phyloP scores from a whole-genome alignment of 2,797 vertebrate genomes.

The Molossus alvarezi region DNA sequence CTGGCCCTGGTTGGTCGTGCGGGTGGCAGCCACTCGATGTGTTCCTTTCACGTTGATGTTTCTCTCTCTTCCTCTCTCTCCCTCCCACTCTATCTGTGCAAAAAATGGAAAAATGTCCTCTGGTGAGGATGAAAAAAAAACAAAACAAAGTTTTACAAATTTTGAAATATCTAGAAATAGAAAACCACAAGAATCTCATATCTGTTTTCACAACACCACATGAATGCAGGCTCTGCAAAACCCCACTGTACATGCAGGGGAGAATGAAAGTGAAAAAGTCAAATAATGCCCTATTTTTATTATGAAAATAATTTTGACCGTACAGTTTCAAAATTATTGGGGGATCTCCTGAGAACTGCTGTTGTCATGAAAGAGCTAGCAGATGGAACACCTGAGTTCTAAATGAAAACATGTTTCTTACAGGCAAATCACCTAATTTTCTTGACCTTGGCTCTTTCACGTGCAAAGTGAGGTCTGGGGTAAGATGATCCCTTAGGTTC shows the following conservation, averaged over 20 bases:
- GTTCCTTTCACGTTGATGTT: no score
- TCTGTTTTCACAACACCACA: neutral
- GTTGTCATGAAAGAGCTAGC: neutral
- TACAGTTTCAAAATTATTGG: neutral
- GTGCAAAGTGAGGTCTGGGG: neutral
- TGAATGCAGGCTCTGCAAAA: neutral
- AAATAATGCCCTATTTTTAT: neutral
- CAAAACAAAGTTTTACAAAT: neutral
- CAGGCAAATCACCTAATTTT: slow-evolving; percentile 30
- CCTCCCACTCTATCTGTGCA: no score
- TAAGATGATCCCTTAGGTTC: neutral
- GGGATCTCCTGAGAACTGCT: neutral
- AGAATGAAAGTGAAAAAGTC: neutral
- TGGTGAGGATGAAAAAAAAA: no score
- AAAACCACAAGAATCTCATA: neutral
- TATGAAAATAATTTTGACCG: neutral
- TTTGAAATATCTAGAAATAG: neutral
- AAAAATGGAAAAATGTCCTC: no score
- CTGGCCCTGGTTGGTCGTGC: no score
- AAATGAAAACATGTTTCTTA: neutral
- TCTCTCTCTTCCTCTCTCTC: no score
- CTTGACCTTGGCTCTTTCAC: neutral
- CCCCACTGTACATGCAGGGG: neutral
- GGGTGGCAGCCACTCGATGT: no score
- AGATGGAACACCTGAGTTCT: neutral